Evolutionary conservation across 2,888 invertebrate species (phyloP), one percentile per base, ranked within the genome.

Genomic region (Drosophila sordidula): DNA sequence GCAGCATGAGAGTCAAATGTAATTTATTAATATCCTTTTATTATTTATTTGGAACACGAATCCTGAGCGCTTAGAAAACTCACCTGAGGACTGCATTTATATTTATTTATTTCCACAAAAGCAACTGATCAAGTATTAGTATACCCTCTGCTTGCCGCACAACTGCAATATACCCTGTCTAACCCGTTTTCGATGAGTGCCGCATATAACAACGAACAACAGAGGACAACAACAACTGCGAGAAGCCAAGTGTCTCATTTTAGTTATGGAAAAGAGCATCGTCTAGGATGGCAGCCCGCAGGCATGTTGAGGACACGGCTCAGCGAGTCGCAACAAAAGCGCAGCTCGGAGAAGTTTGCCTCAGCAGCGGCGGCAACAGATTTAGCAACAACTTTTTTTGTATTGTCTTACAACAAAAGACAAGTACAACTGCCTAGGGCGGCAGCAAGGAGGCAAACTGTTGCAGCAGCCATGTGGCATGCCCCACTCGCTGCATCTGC

Each of bases 321-420:
- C 85, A 89, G 80, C 86, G 88, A 82, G 59, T 72, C 70, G 88
- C 82, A 89, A 85, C 88, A 85, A 89, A 78, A 87, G 82, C 73
- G 72, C 82, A 81, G 70, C 29, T 78, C 69, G 65, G 55, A 59
- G 65, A 75, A 75, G 61, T 62, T 75, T 73, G 69, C 72, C 75
- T 58, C 57, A 61, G 65, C 51, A 12, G 73, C 70, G 41, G 36
- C 61, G 26, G 49, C 69, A 49, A 47, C 58, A 83, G 86, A 79
- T 83, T 81, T 75, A 75, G 67, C 70, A 76, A 73, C 51, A 61
- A 47, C 65, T 67, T 16, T 22, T 34, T 57, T 12, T 54, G 18
- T 44, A 32, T 26, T 44, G 9, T 61, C 34, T 25, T 65, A 58
- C 70, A 73, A 71, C 75, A 69, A 77, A 70, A 73, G 84, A 73